A percentile compares a stretch with the other conserved stretches of the same genome.
These are phyloP conservation scores for Hypsopygia costalis DNA, from an alignment of 2,888 invertebrate species.

Conservation along the genomic window DNA sequence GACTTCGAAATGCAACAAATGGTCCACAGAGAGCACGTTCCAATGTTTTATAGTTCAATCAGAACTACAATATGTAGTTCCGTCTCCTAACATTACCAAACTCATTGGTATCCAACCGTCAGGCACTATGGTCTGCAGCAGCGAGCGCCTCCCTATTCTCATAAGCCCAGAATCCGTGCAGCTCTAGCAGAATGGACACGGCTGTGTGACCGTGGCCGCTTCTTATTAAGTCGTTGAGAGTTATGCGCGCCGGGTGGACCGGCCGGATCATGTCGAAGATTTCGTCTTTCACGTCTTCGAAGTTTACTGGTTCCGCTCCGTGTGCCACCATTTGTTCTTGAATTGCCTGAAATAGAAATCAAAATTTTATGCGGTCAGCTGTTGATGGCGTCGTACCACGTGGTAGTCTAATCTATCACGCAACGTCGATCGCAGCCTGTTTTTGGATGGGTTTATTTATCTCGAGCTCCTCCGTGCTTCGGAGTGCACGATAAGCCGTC, in stretches of 20 bases:
- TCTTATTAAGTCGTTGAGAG: slow-evolving; percentile 88
- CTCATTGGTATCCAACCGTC: slow-evolving; percentile 17
- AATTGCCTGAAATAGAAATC: slow-evolving; percentile 88
- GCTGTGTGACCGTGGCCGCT: slow-evolving; percentile 97
- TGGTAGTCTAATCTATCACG: too few relatives aligned
- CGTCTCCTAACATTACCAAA: slow-evolving; percentile 1
- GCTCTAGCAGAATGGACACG: slow-evolving; percentile 95
- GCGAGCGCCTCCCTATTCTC: slow-evolving; percentile 94
- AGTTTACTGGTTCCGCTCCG: slow-evolving; percentile 93
- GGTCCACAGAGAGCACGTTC: too few relatives aligned
- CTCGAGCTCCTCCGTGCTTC: too few relatives aligned
- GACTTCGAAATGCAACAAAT: too few relatives aligned
- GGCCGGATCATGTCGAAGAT: slow-evolving; percentile 99
- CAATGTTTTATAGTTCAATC: too few relatives aligned
- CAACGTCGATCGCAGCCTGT: too few relatives aligned
- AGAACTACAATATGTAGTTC: neutral
- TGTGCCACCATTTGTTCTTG: slow-evolving; percentile 94
- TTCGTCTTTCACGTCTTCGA: slow-evolving; percentile 97
- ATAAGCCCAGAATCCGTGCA: slow-evolving; percentile 98
- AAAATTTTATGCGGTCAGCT: too few relatives aligned
- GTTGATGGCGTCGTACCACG: too few relatives aligned
- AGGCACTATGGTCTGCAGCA: slow-evolving; percentile 82
- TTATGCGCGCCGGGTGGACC: slow-evolving; percentile 89
- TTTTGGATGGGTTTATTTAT: too few relatives aligned
- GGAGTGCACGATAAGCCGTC: too few relatives aligned